Base-by-base conservation (phyloP, 2,113 vertebrate species). In the Zootoca vivipara region DNA sequence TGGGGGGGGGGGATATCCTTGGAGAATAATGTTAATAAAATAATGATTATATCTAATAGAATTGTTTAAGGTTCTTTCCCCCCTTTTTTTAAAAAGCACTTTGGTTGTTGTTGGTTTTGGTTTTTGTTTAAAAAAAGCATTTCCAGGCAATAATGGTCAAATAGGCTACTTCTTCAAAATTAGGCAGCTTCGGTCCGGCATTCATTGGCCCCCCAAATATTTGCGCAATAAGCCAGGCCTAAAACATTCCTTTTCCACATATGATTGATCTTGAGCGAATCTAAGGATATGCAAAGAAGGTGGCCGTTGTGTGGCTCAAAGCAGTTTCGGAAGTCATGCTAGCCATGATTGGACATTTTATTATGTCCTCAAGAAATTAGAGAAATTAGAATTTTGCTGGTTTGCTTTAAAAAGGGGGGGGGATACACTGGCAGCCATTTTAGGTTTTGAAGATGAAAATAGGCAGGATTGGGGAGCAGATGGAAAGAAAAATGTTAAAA, bases 11-110 rank as follows among this genome's bases (percentile, higher is more conserved):
- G 15, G 38, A 98, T 98, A 98, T 98, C 98, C 97, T 97, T 96
- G 92, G 97, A 97, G 97, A 95, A 97, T 98, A 97, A 97, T 96
- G 96, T 96, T 98, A 98, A 98, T 98, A 97, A 96, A 97, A 96
- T 96, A 96, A 96, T 20, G 77, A 96, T 96, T 95, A 95, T 85
- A 64, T 85, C 95, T 96, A 95, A 97, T 97, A 95, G 93, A 96
- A 96, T 96, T 96, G 95, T 96, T 95, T 94, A 96, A 94, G 89
- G 93, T 95, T 94, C 93, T 73, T 9, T 2, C 9, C 46, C 46
- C 8, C 42, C 8, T 10, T 46, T 46, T 46, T 46, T 2, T n/a
- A n/a, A n/a, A 10, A 46, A 96, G 95, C 95, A 95, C 94, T 79
- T 95, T 78, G 85, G 91, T 46, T 46, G 46, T 46, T 46, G 42